Base-by-base conservation (phyloP, 2,113 vertebrate species). In the Albula goreensis region DNA sequence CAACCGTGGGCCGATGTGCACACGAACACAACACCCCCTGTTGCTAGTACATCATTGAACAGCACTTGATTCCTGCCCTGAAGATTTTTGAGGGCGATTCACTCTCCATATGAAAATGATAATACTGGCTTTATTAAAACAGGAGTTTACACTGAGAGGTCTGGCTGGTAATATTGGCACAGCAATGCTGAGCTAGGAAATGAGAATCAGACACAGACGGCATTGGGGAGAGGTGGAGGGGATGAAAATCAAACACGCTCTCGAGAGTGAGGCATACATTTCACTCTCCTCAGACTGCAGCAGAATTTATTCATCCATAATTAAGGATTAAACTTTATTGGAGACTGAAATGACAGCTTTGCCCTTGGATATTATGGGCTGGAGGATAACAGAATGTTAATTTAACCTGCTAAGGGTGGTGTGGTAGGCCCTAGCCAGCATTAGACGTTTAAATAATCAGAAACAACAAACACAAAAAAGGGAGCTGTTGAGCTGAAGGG, bases 401-500 rank as follows among this genome's bases (percentile, higher is more conserved):
- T 88, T 83, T n/a, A 41, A 50, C 80, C 31, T 53, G 22, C 63
- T 86, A 82, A 70, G 86, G 80, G 81, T 89, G 51, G 51, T 5
- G 51, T 19, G 77, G 8, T 74, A 84, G 79, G 17, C 25, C 50
- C 85, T 84, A 31, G 63, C 83, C 83, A 80, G 56, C 80, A 74
- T 88, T 60, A 89, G 85, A 89, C 89, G 86, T 89, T 90, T 85
- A 90, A 91, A 88, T 89, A 88, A 91, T 91, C 88, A 89, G 83
- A 66, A 88, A 85, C 85, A 88, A 86, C 87, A 90, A 91, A 86
- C 87, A 90, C 84, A 85, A 80, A 7, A 81, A 80, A 77, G 51
- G 78, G 83, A 41, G 74, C 15, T 25, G 48, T 74, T 15, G 83
- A 80, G 60, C 9, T 51, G 49, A 50, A 52, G 48, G 78, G 60